Evolutionary conservation across 2,888 invertebrate species (phyloP).

Genomic region (Liodrosophila aerea): DNA sequence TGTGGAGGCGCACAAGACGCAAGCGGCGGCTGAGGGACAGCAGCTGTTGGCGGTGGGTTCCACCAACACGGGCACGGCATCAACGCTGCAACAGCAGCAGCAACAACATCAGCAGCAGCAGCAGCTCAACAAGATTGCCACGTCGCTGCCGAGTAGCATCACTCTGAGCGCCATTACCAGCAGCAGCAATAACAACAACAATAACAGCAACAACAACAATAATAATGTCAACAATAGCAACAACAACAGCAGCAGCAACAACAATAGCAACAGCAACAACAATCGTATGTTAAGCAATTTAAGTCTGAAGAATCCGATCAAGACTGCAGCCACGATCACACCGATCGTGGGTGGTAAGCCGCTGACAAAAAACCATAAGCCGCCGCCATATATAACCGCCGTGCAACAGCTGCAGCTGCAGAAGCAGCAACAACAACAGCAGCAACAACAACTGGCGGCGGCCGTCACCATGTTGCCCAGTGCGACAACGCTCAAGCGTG

Average conservation of each 20-base stretch:
- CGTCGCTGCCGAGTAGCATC: slow-evolving; percentile 75
- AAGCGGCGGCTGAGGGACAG: slow-evolving; percentile 24
- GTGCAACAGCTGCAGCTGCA: slow-evolving; percentile 79
- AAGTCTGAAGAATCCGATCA: slow-evolving; percentile 66
- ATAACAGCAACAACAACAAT: slow-evolving; percentile 18
- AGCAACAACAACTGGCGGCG: slow-evolving; percentile 78
- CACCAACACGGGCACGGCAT: slow-evolving; percentile 88
- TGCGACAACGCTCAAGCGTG: slow-evolving; percentile 78
- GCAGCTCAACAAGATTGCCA: slow-evolving; percentile 67
- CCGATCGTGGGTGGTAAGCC: slow-evolving; percentile 81
- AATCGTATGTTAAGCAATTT: slow-evolving; percentile 56
- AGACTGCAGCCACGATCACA: slow-evolving; percentile 82
- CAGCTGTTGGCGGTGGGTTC: slow-evolving; percentile 84
- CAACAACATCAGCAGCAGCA: slow-evolving; percentile 74
- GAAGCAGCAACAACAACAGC: slow-evolving; percentile 75
- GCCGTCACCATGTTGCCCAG: slow-evolving; percentile 83
- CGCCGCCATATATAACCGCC: slow-evolving; percentile 79
- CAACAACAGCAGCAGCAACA: slow-evolving; percentile 32
- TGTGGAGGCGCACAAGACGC: slow-evolving; percentile 56
- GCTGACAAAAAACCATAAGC: slow-evolving; percentile 80
- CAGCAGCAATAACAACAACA: slow-evolving; percentile 18
- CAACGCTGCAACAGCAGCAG: slow-evolving; percentile 82
- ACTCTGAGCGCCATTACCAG: slow-evolving; percentile 71
- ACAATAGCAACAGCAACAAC: slow-evolving; percentile 44
- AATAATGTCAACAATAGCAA: slow-evolving; percentile 24